phyloP scores from a whole-genome alignment of 2,113 vertebrate genomes.

The Herpetotheres cachinnans region DNA sequence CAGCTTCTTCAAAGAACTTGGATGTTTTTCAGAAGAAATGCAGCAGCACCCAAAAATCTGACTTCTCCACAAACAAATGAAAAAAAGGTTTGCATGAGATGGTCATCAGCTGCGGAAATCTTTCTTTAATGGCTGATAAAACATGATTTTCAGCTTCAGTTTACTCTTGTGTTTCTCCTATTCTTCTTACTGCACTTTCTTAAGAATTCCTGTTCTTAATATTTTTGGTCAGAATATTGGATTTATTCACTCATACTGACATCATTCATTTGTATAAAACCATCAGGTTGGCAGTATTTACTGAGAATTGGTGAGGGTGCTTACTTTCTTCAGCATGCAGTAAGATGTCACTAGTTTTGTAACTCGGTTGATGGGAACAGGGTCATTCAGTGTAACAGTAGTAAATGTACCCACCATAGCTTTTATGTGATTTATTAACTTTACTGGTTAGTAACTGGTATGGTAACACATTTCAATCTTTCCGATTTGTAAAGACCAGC shows the following conservation, averaged over 20 bases:
- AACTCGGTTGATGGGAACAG: background rate
- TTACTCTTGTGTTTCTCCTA: background rate
- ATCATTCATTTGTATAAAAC: background rate
- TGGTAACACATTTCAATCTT: background rate
- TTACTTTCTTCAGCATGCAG: background rate
- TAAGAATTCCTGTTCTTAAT: background rate
- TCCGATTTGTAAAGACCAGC: background rate
- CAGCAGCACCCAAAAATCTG: background rate
- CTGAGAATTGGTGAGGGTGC: background rate
- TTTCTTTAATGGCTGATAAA: background rate
- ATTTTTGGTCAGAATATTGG: background rate
- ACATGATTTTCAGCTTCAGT: background rate
- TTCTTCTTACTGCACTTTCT: background rate
- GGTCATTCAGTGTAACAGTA: background rate
- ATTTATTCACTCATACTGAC: background rate
- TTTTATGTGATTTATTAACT: background rate
- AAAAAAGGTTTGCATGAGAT: background rate
- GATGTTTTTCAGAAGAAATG: background rate
- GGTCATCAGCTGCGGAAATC: background rate
- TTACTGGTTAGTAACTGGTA: background rate
- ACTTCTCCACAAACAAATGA: background rate
- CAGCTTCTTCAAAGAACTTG: background rate
- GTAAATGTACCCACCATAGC: background rate
- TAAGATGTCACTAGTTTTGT: background rate
- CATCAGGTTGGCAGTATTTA: background rate